Evolutionary conservation across 2,888 invertebrate species (phyloP), one percentile per base, ranked within the genome.

Genomic region (Hirtodrosophila duncani): DNA sequence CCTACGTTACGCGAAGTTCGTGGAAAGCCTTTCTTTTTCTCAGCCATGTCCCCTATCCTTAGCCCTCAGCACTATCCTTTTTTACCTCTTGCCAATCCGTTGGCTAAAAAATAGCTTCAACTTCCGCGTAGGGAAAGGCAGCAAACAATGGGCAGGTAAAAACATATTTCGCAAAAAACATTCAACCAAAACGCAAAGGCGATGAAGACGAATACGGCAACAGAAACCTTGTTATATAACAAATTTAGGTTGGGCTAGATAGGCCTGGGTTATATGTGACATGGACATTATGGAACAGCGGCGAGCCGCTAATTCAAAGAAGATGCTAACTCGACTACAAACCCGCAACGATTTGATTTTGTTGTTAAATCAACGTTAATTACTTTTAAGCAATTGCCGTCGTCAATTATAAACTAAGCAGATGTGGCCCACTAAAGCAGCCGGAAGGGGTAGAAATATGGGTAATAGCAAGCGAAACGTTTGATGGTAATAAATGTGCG

Each of bases 71-170:
- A n/a, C n/a, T n/a, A n/a, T n/a, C n/a, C n/a, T n/a, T 59, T 72
- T 79, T 78, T 64, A 75, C 67, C 80, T 79, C 78, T 79, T 81
- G 82, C 69, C 82, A 77, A 82, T 77, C 79, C 82, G 78, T 82
- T 82, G 53, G 70, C 69, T 61, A 75, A 77, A 69, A 81, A 75
- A 67, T 41, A 43, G 44, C 58, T 20, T 3, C 33, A 42, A 67
- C 52, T 77, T 78, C 69, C 63, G 37, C 46, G 41, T 66, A 81
- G 75, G 11, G 14, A 27, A 39, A 39, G 20, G 5, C 11, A 38
- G 29, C 44, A 42, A 57, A 52, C 33, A 37, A 14, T 29, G 18
- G 1, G 9, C 60, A 61, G 65, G 64, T 65, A 65, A 57, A 46
- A 5, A 7, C 36, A 34, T 16, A 38, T 69, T 79, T 63, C 60